Evolutionary conservation across 1,140 invertebrate species (phyloP), one percentile per base, ranked within the genome.

Genomic region (Stratiolaelaps scimitus): DNA sequence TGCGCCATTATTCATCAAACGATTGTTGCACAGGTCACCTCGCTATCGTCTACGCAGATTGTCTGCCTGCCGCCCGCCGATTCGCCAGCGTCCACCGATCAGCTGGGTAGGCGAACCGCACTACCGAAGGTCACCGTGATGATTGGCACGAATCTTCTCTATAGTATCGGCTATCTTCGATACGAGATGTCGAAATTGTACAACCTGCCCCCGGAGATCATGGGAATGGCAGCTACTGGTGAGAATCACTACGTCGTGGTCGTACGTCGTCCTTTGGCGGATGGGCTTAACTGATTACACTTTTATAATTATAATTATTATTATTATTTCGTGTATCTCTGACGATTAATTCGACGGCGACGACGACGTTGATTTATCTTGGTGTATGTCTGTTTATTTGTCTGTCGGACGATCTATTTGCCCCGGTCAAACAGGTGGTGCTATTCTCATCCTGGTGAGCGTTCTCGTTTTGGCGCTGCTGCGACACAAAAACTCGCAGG

Each of bases 401-500:
- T n/a, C n/a, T n/a, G n/a, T n/a, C n/a, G n/a, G n/a, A n/a, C n/a
- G n/a, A n/a, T n/a, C n/a, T n/a, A n/a, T 40, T 40, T 40, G 4
- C 10, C 34, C 10, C 34, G 5, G 34, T 6, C 10, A 40, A 40
- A 40, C 85, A 17, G 87, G 86, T 0, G 86, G 88, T 1, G 81
- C 87, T 60, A 80, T 89, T 68, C 81, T 94, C 44, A 81, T 93
- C 28, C 80, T 91, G 43, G 81, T 94, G 43, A 86, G 92, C 71
- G 81, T 90, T 68, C 80, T 92, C 65, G 85, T 94, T 23, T 78
- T 96, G 47, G 82, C 92, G 26, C 83, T 92, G 69, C 93, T 92
- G 73, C 78, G 90, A 68, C 80, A 92, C 56, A 90, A 93, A 77
- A 93, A 87, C 60, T 93, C 90, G 1, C 89, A 94, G 76, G 91